A percentile compares a stretch with the other conserved stretches of the same genome.
phyloP scores from a whole-genome alignment of 2,797 vertebrate species.

The Anisognathus igniventris region DNA sequence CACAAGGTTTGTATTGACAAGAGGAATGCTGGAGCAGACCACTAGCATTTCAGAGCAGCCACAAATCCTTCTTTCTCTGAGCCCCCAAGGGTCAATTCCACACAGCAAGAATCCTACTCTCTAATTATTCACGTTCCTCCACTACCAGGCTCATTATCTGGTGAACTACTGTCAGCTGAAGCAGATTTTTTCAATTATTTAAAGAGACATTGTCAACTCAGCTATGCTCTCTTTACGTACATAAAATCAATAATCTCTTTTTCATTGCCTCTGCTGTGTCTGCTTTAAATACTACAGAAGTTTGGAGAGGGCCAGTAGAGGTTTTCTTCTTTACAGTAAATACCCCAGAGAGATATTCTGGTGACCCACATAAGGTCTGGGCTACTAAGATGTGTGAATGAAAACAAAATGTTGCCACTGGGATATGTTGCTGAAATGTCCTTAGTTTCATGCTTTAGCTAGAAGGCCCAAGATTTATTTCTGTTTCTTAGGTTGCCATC shows the following conservation, averaged over 20 bases:
- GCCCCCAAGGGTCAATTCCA: conserved; percentile 50
- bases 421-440: background rate
- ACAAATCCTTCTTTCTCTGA: conserved; percentile 49
- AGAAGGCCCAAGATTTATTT: background rate
- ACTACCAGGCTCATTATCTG: conserved; percentile 6
- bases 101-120: background rate
- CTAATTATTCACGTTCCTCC: conserved; percentile 23
- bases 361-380: background rate
- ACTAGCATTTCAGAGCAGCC: conserved; percentile 54
- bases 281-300: background rate
- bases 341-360: background rate
- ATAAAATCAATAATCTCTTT: background rate
- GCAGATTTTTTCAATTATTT: conserved; percentile 11
- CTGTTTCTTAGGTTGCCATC: background rate
- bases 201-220: background rate
- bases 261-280: background rate
- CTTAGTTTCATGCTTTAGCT: background rate
- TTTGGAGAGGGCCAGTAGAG: background rate
- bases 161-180: conserved; percentile 16
- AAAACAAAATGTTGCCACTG: background rate
- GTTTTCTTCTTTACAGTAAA: background rate
- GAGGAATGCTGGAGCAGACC: conserved; percentile 62
- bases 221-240: background rate
- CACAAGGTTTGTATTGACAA: conserved; percentile 50
- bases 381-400: background rate